Evolutionary conservation across 2,888 invertebrate genomes (phyloP), one percentile per base, ranked within the genome.

Genomic region (Drosophila stalkeri): DNA sequence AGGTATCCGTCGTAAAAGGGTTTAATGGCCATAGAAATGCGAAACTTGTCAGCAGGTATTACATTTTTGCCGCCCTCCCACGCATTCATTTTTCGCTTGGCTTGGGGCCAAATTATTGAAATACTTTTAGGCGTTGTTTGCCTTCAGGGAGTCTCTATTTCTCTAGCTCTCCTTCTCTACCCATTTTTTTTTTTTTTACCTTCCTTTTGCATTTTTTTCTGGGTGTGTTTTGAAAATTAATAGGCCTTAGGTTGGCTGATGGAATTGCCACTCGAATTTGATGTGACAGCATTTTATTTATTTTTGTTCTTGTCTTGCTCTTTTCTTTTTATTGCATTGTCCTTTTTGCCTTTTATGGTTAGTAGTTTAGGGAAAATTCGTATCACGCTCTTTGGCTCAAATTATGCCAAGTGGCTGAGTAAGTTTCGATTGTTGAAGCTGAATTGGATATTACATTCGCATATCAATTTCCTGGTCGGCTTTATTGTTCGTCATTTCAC

Each of bases 11-110:
- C 82, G 73, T 77, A 81, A 89, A 86, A 89, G 87, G 84, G 89
- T 86, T 86, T 86, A 86, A 89, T 89, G 84, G 86, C 84, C 74
- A 86, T 77, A 75, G 86, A 85, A 86, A 86, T 86, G 84, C 74
- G 87, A 86, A 84, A 77, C 89, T 86, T 86, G 84, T 89, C 89
- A 86, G 78, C 87, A 75, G 78, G 81, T 72, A 88, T 82, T 82
- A 69, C 70, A 71, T 49, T 75, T 72, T 59, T 39, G 41, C 64
- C 35, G 31, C 20, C 31, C 49, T 20, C 31, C 6, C 55, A 41
- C 41, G 27, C 55, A 27, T 12, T 37, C 23, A 14, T 14, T n/a
- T 23, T 49, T 41, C 51, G n/a, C n/a, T n/a, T n/a, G 23, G 43
- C 3, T 27, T 27, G 44, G 68, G 56, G 35, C 20, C 16, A 79